Percentiles rank a stretch among this genome's conserved stretches.
Evolutionary conservation across 2,888 invertebrate species (phyloP).

Genomic region (Erebia palarica): DNA sequence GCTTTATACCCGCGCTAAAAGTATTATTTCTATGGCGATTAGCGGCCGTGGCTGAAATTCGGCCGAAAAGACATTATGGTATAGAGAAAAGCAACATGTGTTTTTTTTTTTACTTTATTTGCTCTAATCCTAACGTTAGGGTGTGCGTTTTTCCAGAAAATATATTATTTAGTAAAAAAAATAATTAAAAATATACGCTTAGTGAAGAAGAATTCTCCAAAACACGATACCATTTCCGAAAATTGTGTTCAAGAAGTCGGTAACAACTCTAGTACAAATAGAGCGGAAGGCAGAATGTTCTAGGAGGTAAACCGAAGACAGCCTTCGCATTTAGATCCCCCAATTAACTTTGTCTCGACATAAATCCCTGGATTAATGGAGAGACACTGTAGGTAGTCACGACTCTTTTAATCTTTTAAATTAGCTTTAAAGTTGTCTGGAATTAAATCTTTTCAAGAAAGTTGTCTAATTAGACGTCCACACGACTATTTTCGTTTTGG

Average conservation of each 20-base stretch:
- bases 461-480: constrained; percentile 25
- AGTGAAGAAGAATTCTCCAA: not conserved
- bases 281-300: constrained; percentile 35
- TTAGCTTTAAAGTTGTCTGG: constrained; percentile 31
- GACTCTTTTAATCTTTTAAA: constrained; percentile 40
- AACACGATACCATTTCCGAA: not conserved
- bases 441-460: constrained; percentile 33
- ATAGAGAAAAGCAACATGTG: no score
- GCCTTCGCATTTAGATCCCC: constrained; percentile 40
- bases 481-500: constrained; percentile 8
- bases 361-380: constrained; percentile 41
- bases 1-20: no score
- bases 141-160: no score
- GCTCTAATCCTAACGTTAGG: no score
- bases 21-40: no score
- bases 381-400: constrained; percentile 38
- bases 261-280: constrained; percentile 32
- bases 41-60: no score
- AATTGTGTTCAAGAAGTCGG: constrained; percentile 26
- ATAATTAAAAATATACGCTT: not conserved
- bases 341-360: constrained; percentile 42
- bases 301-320: constrained; percentile 36
- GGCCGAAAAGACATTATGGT: no score
- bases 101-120: no score
- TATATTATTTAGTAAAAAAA: not conserved